Evolutionary conservation across 1,140 invertebrate species (phyloP).

Genomic region (Nymphalis io): DNA sequence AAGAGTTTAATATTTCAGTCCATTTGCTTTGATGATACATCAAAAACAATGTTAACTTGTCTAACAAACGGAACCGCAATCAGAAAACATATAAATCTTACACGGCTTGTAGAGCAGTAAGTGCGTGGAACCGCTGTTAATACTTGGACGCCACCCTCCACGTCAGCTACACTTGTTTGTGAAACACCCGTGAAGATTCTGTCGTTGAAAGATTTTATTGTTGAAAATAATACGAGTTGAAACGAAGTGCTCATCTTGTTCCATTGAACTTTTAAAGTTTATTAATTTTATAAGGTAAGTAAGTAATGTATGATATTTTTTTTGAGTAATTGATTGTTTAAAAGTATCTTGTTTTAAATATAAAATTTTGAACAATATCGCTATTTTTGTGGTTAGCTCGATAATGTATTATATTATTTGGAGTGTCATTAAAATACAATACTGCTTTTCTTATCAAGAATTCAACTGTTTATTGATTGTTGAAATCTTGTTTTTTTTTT

Average conservation of each 20-base stretch:
- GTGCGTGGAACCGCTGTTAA: conserved; percentile 29
- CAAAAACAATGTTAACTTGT: conserved; percentile 12
- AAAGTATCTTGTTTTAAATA: no score
- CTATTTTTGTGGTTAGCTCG: no score
- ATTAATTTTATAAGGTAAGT: no score
- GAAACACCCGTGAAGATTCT: conserved; percentile 22
- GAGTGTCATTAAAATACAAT: no score
- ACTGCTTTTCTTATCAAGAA: no score
- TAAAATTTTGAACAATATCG: no score
- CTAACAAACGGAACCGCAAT: conserved; percentile 22
- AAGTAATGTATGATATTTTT: no score
- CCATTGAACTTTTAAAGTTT: not conserved
- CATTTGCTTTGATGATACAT: not conserved
- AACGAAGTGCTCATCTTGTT: not conserved
- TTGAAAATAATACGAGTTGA: conserved; percentile 8
- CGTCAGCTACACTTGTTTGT: conserved; percentile 26
- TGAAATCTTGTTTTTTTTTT: no score
- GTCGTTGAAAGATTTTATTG: conserved; percentile 14
- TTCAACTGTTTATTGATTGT: no score
- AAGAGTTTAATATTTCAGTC: not conserved
- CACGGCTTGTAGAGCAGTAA: conserved; percentile 36
- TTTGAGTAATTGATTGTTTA: no score
- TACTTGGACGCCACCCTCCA: conserved; percentile 22
- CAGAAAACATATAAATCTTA: conserved; percentile 46
- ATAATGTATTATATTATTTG: no score